These are phyloP conservation scores for Chloebia gouldiae DNA, from an alignment of 2,113 vertebrate genomes.

Conservation along the genomic window DNA sequence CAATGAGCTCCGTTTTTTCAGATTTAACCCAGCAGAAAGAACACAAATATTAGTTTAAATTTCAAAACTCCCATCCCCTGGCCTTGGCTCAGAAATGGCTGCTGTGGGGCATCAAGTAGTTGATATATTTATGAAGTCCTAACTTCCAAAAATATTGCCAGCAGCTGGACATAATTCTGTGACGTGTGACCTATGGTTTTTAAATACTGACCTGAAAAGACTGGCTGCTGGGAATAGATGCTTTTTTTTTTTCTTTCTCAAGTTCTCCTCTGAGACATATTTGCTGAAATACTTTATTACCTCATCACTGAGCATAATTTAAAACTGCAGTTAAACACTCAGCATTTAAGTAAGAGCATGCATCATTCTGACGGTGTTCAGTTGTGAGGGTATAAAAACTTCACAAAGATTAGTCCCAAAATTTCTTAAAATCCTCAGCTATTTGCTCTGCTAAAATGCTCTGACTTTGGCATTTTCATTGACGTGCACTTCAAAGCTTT, in stretches of 20 bases:
- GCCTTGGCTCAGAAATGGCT: background rate
- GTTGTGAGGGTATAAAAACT: conserved; percentile 39
- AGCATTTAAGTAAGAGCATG: conserved; percentile 67
- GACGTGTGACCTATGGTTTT: conserved; percentile 41
- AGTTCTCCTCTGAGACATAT: conserved; percentile 69
- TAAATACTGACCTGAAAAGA: conserved; percentile 62
- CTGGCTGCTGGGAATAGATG: conserved; percentile 55
- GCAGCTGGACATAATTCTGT: conserved; percentile 61
- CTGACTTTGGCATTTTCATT: background rate
- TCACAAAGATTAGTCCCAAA: background rate
- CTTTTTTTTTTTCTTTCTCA: conserved; percentile 36
- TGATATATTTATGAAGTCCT: conserved; percentile 66
- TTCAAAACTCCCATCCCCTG: background rate
- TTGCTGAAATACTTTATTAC: conserved; percentile 77
- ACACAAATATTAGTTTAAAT: background rate
- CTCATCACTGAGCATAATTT: conserved; percentile 66
- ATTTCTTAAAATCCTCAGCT: conserved; percentile 34
- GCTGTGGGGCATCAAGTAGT: background rate
- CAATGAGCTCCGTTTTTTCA: background rate
- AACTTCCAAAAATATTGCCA: conserved; percentile 58
- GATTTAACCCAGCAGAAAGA: background rate
- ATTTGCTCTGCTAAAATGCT: conserved; percentile 25
- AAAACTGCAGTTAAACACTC: conserved; percentile 70
- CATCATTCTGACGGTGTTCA: conserved; percentile 59
- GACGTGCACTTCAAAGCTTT: conserved; percentile 9